Evolutionary conservation across 2,797 vertebrate species (phyloP).

Genomic region (Chrosomus eos): DNA sequence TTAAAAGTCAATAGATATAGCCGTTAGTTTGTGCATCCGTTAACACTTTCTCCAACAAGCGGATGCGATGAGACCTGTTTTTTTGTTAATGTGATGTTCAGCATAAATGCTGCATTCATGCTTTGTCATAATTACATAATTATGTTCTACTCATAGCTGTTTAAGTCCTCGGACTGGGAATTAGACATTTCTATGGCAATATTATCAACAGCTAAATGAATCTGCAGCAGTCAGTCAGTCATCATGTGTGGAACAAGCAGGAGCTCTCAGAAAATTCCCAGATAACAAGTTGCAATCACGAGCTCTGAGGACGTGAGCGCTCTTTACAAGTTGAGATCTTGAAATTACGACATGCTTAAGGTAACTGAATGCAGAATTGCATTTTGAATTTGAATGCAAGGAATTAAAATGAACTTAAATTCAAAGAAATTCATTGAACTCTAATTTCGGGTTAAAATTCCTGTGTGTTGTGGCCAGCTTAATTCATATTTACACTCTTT

Average conservation of each 20-base stretch:
- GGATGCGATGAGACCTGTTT: too few species aligned
- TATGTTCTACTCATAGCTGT: background rate
- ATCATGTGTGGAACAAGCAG: background rate
- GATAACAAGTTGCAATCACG: background rate
- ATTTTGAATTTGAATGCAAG: background rate
- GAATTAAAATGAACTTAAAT: background rate
- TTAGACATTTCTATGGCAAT: background rate
- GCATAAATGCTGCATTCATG: background rate
- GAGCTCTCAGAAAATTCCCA: background rate
- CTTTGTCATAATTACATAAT: background rate
- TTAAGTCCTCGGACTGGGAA: background rate
- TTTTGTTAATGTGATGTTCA: too few species aligned
- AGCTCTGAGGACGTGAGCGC: background rate
- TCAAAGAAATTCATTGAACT: too few species aligned
- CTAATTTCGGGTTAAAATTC: background rate
- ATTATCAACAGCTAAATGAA: background rate
- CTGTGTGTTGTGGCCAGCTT: background rate
- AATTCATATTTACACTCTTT: background rate
- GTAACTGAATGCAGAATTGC: background rate
- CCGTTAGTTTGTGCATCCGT: too few species aligned
- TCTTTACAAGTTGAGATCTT: background rate
- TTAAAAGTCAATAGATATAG: too few species aligned
- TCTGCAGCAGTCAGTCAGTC: background rate
- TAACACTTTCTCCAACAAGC: too few species aligned
- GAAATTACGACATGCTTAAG: background rate